These are phyloP conservation scores for Semaprochilodus insignis DNA, from an alignment of 2,797 vertebrate species.

Conservation along the genomic window DNA sequence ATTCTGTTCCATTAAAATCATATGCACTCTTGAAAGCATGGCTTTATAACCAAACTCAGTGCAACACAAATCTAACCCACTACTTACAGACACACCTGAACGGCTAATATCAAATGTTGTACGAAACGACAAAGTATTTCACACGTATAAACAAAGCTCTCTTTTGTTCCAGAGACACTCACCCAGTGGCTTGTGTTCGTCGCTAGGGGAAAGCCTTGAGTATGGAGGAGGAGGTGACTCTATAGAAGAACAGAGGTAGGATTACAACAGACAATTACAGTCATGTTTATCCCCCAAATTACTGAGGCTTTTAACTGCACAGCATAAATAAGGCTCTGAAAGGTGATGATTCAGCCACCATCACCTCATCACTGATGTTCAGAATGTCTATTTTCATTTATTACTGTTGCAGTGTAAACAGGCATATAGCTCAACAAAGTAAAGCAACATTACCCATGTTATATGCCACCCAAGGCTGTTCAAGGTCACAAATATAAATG, in stretches of 20 bases:
- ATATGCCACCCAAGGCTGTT: neutral
- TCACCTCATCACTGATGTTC: neutral
- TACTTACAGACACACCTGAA: neutral
- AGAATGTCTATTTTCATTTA: neutral
- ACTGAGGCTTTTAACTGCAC: neutral
- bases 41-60: neutral
- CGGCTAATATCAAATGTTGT: neutral
- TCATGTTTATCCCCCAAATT: conserved; percentile 5
- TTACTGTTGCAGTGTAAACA: neutral
- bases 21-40: neutral
- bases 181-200: conserved; percentile 96
- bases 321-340: neutral
- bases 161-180: conserved; percentile 65
- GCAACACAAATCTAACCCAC: neutral
- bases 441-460: neutral
- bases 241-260: conserved; percentile 79
- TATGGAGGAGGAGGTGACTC: conserved; percentile 99
- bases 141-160: neutral
- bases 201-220: conserved; percentile 90
- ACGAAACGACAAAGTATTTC: neutral
- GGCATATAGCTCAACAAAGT: neutral
- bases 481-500: neutral
- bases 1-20: neutral
- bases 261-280: conserved; percentile 24
- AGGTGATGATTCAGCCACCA: neutral